A percentile compares a stretch with the other conserved stretches of the same genome.
Conservation (phyloP, 2,888 invertebrate species). For the Diarsia brunnea region DNA sequence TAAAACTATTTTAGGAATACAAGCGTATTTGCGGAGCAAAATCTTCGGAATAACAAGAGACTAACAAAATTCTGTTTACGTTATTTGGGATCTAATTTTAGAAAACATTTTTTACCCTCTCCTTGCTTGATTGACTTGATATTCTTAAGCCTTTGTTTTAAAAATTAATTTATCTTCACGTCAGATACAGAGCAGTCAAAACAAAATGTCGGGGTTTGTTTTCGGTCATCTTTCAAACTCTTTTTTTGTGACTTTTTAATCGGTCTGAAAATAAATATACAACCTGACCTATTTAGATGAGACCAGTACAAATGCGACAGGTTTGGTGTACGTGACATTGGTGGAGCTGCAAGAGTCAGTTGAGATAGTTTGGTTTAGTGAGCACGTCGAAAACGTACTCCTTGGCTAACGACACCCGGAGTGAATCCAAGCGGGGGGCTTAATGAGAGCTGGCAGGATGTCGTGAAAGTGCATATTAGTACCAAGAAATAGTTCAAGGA, state of each 20-base stretch:
- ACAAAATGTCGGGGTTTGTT: constrained; percentile 52
- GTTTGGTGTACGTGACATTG: constrained; percentile 48
- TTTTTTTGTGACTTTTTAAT: constrained; percentile 3
- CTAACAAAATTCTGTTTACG: constrained; percentile 23
- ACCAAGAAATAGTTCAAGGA: constrained; percentile 21
- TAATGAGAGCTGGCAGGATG: constrained; percentile 38
- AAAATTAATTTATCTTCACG: constrained; percentile 56
- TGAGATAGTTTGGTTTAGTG: constrained; percentile 28
- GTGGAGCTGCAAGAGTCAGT: constrained; percentile 20
- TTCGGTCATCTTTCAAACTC: constrained; percentile 30
- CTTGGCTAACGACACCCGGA: constrained; percentile 43
- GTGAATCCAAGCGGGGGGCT: constrained; percentile 19
- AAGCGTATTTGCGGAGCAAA: constrained; percentile 16
- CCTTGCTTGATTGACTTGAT: constrained; percentile 39
- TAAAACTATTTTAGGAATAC: constrained; percentile 32
- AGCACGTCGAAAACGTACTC: constrained; percentile 57
- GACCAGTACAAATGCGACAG: constrained; percentile 21
- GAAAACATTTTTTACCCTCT: constrained; percentile 26
- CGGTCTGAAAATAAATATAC: constrained; percentile 8
- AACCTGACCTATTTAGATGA: constrained; percentile 34
- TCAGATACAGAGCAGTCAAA: constrained; percentile 44
- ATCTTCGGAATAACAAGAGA: neutral
- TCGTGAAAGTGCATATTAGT: constrained; percentile 24
- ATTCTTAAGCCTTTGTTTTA: constrained; percentile 51
- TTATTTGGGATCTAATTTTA: constrained; percentile 27